A percentile compares a stretch with the other conserved stretches of the same genome.
These are phyloP conservation scores for Arion vulgaris DNA, from an alignment of 1,140 invertebrate species.

Conservation along the genomic window DNA sequence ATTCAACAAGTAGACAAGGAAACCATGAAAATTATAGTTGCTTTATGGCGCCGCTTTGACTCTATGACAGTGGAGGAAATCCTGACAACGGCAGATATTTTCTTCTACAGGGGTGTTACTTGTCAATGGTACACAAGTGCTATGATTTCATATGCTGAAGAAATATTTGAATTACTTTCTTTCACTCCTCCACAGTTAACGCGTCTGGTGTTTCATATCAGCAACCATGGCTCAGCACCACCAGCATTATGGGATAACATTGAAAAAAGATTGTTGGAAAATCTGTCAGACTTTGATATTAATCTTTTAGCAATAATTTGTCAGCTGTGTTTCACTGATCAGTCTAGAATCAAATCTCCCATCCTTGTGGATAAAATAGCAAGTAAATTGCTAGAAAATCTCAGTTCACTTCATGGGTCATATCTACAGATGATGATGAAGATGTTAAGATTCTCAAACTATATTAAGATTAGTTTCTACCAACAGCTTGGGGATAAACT, in stretches of 20 bases:
- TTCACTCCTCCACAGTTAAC: slow-evolving; percentile 23
- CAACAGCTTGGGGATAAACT: slow-evolving; percentile 17
- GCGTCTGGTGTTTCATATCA: slow-evolving; percentile 21
- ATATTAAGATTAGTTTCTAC: slow-evolving; percentile 36
- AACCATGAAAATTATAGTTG: slow-evolving; percentile 21
- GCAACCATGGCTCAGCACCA: background rate
- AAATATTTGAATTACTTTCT: slow-evolving; percentile 9
- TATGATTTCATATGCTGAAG: slow-evolving; percentile 8
- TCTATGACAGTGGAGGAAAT: slow-evolving; percentile 34
- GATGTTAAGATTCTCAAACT: slow-evolving; percentile 29
- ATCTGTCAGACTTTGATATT: background rate
- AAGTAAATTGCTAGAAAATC: slow-evolving; percentile 17
- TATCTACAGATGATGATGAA: slow-evolving; percentile 33
- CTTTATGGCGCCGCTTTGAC: slow-evolving; percentile 16
- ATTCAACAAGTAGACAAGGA: background rate
- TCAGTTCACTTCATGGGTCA: background rate
- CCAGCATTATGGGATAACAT: background rate
- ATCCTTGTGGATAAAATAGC: slow-evolving; percentile 25
- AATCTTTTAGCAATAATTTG: slow-evolving; percentile 17
- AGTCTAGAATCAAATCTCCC: background rate
- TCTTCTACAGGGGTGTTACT: background rate
- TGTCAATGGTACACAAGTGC: background rate
- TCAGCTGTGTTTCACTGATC: slow-evolving; percentile 7
- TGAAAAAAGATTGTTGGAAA: slow-evolving; percentile 18
- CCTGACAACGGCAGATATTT: slow-evolving; percentile 19